Evolutionary conservation across 1,140 invertebrate genomes (phyloP).

Genomic region (Trichonephila clavata): DNA sequence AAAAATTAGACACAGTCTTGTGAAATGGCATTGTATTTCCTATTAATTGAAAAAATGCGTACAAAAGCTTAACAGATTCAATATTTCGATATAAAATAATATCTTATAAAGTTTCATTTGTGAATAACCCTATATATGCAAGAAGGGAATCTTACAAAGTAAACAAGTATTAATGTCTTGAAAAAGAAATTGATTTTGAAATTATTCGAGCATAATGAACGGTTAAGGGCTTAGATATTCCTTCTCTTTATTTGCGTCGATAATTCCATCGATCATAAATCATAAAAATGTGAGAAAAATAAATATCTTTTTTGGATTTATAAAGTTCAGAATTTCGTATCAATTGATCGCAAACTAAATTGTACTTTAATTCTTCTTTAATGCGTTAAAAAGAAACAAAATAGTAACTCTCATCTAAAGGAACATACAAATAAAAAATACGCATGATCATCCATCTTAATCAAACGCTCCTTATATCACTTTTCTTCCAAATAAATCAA

Average conservation of each 20-base stretch:
- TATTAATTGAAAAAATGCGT: no score
- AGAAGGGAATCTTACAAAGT: no score
- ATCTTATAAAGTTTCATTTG: no score
- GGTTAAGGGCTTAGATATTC: no score
- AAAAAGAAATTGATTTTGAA: no score
- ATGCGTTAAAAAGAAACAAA: slow-evolving; percentile 21
- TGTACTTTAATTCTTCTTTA: slow-evolving; percentile 9
- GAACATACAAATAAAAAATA: background rate
- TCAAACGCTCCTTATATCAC: slow-evolving; percentile 6
- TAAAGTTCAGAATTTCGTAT: background rate
- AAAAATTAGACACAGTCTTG: no score
- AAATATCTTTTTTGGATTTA: background rate
- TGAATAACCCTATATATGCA: no score
- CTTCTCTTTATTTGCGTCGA: background rate
- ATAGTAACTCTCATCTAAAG: background rate
- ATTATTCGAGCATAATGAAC: no score
- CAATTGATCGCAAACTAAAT: background rate
- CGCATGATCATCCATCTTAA: slow-evolving; percentile 1
- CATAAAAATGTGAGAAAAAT: slow-evolving; percentile 1
- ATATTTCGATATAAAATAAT: no score
- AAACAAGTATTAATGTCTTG: no score
- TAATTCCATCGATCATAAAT: background rate
- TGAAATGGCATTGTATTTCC: no score
- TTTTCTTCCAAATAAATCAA: background rate
- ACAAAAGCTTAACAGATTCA: no score